Evolutionary conservation across 2,113 vertebrate species (phyloP).

Genomic region (Desmodus rotundus): DNA sequence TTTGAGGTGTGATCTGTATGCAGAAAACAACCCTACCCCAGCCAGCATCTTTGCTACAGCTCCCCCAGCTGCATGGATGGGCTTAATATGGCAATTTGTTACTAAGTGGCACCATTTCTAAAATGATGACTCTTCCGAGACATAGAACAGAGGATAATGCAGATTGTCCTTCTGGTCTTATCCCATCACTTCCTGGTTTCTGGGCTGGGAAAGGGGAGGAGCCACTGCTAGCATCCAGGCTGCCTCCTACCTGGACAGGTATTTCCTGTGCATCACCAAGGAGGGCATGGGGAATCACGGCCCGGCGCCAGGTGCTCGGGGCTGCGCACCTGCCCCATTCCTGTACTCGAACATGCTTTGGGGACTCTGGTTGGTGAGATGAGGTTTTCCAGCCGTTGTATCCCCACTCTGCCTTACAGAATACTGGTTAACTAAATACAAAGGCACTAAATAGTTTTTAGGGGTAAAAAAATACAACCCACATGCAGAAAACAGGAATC

Average conservation of each 20-base stretch:
- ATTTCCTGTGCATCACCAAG: neutral
- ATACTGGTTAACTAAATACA: neutral
- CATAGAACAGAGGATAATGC: neutral
- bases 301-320: rapidly evolving
- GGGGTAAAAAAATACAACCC: neutral
- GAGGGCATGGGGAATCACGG: neutral
- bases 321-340: rapidly evolving
- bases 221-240: too few species aligned
- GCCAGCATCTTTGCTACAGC: neutral
- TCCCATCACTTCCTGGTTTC: neutral
- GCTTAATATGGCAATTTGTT: rapidly evolving
- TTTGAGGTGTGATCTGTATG: neutral
- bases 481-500: neutral
- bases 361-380: neutral
- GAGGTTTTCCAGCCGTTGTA: neutral
- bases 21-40: neutral
- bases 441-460: neutral
- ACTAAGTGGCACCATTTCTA: neutral
- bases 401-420: neutral
- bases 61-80: neutral
- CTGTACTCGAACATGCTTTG: rapidly evolving
- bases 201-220: neutral
- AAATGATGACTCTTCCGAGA: neutral
- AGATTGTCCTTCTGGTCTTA: neutral
- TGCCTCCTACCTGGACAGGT: neutral